These are phyloP conservation scores for Tenrec ecaudatus DNA, from an alignment of 2,113 vertebrate species.

Conservation along the genomic window DNA sequence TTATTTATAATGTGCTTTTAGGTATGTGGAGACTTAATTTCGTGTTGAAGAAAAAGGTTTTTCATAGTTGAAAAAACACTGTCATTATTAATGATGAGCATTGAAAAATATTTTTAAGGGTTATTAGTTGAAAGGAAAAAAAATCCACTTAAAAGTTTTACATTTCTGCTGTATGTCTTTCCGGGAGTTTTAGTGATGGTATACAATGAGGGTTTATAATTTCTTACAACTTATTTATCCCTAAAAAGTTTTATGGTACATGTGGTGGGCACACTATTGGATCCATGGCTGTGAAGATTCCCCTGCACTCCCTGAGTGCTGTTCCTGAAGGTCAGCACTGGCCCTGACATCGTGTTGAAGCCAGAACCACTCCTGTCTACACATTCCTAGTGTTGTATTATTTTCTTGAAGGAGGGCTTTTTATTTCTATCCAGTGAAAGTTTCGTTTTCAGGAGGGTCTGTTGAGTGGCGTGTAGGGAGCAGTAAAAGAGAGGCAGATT, in stretches of 20 bases:
- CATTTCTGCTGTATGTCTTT: neutral
- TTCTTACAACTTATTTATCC: neutral
- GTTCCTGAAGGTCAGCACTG: neutral
- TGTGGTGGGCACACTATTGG: neutral
- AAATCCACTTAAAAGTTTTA: conserved; percentile 14
- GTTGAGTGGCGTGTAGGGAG: neutral
- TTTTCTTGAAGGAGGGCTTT: neutral
- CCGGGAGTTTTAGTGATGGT: neutral
- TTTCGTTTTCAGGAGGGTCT: neutral
- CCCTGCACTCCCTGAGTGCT: neutral
- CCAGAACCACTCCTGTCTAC: neutral
- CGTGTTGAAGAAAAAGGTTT: conserved; percentile 51
- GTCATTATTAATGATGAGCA: conserved; percentile 67
- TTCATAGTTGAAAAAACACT: neutral
- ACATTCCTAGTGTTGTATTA: neutral
- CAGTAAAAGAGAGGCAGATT: neutral
- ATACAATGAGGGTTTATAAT: neutral
- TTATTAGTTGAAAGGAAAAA: neutral
- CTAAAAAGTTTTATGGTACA: neutral
- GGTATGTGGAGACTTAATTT: conserved; percentile 51
- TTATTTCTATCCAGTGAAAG: conserved; percentile 28
- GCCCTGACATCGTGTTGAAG: neutral
- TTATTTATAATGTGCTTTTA: conserved; percentile 55
- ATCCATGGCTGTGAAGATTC: neutral
- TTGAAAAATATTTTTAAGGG: conserved; percentile 64